Conservation (phyloP, 92 coral and sea anemone genomes). For the Umimayanthus kanabou region DNA sequence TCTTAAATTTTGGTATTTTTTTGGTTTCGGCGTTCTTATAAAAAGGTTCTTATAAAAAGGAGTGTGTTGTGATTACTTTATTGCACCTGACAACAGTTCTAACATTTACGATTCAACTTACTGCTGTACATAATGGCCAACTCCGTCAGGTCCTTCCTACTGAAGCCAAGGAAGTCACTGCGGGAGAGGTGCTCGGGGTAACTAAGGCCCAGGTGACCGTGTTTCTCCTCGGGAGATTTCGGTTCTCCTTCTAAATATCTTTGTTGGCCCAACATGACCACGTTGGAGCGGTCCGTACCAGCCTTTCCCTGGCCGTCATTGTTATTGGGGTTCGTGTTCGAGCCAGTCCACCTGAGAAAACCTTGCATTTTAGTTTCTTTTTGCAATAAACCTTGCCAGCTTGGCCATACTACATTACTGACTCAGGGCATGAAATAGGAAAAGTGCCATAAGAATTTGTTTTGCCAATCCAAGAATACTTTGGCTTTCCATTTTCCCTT, state of each 20-base stretch:
- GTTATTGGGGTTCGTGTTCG: slow-evolving; percentile 95
- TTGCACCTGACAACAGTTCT: too few species aligned
- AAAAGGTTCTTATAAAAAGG: too few species aligned
- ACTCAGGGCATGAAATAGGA: too few species aligned
- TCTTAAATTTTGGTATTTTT: too few species aligned
- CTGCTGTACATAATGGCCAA: slow-evolving; percentile 79
- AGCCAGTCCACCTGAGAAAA: slow-evolving; percentile 90
- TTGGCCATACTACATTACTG: too few species aligned
- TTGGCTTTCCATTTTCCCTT: too few species aligned
- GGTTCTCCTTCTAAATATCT: slow-evolving; percentile 70
- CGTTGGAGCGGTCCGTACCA: slow-evolving; percentile 94
- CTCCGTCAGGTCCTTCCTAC: slow-evolving; percentile 65
- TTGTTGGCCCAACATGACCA: slow-evolving; percentile 64
- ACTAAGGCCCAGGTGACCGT: slow-evolving; percentile 82
- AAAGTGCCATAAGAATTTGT: too few species aligned
- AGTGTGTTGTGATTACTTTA: too few species aligned
- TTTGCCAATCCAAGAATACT: too few species aligned
- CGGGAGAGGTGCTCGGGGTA: slow-evolving; percentile 82
- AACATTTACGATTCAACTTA: slow-evolving; percentile 32
- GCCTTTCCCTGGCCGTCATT: slow-evolving; percentile 98
- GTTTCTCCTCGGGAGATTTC: slow-evolving; percentile 42
- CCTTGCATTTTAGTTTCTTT: too few species aligned
- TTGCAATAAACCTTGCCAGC: too few species aligned
- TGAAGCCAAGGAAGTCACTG: slow-evolving; percentile 77
- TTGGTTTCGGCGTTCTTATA: too few species aligned